Percentiles rank a stretch among this genome's conserved stretches.
These are phyloP conservation scores for Ligdia adustata DNA, from an alignment of 2,888 invertebrate genomes.

Conservation along the genomic window DNA sequence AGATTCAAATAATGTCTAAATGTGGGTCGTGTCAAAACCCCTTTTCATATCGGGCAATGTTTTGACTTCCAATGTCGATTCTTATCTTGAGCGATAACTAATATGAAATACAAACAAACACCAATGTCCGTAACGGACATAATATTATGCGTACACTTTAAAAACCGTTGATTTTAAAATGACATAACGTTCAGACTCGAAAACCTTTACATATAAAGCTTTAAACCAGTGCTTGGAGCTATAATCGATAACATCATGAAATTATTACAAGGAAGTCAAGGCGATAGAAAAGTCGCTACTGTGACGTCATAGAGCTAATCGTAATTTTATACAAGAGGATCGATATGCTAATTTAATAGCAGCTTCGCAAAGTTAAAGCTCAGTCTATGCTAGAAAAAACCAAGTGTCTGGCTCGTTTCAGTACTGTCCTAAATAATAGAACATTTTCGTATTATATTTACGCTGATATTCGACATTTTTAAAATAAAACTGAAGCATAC, in stretches of 20 bases:
- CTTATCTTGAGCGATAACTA: slow-evolving; percentile 34
- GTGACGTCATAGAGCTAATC: slow-evolving; percentile 1
- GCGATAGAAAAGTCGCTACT: neutral
- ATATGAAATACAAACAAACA: slow-evolving; percentile 29
- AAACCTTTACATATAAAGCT: neutral
- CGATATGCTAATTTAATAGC: slow-evolving; percentile 9
- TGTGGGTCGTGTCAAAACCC: slow-evolving; percentile 33
- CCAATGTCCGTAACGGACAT: slow-evolving; percentile 17
- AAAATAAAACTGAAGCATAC: no score
- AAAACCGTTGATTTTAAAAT: slow-evolving; percentile 3
- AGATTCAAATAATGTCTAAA: no score
- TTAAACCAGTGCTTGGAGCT: neutral
- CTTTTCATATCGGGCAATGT: slow-evolving; percentile 31
- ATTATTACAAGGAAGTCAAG: no score
- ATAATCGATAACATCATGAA: no score
- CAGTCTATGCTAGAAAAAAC: slow-evolving; percentile 1
- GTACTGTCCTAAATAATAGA: neutral
- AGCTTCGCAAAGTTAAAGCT: slow-evolving; percentile 10
- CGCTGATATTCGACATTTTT: no score
- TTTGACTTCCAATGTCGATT: slow-evolving; percentile 38
- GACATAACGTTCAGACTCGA: neutral
- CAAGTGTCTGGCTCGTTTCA: slow-evolving; percentile 9
- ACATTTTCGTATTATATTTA: no score
- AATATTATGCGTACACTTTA: neutral
- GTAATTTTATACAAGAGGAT: neutral